Percentiles rank a stretch among this genome's conserved stretches.
Evolutionary conservation across 2,797 vertebrate species (phyloP).

Genomic region (Helarctos malayanus): DNA sequence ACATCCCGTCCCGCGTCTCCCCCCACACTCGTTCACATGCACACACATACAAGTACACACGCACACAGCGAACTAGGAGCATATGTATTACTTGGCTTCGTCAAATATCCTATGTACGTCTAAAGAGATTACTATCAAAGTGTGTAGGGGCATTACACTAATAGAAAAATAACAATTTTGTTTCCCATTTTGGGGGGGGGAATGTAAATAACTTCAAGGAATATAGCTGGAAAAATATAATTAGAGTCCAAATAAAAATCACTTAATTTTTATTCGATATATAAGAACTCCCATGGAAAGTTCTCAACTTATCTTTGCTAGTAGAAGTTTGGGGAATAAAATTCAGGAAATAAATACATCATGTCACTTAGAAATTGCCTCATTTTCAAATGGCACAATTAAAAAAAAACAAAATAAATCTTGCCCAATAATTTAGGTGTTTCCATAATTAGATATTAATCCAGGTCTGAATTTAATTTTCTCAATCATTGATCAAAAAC

Average conservation of each 20-base stretch:
- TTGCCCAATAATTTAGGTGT: background rate
- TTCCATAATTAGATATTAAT: background rate
- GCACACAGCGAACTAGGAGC: background rate
- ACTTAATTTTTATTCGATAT: background rate
- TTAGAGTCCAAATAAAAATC: conserved; percentile 22
- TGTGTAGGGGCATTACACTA: background rate
- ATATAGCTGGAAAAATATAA: background rate
- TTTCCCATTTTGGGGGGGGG: background rate
- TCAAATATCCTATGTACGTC: background rate
- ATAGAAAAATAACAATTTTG: conserved; percentile 4
- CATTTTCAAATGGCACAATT: conserved; percentile 3
- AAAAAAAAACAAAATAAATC: background rate
- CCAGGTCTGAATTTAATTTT: background rate
- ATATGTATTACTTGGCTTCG: background rate
- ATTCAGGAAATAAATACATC: background rate
- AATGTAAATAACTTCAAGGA: background rate
- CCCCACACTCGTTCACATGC: background rate
- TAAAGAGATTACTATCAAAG: conserved; percentile 6
- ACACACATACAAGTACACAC: background rate
- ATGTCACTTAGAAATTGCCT: conserved; percentile 4
- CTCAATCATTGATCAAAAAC: background rate
- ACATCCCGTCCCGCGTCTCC: background rate
- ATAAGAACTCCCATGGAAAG: background rate
- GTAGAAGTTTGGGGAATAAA: conserved; percentile 12
- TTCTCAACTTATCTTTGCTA: background rate